Evolutionary conservation across 2,888 invertebrate species (phyloP).

Genomic region (Epinotia brunnichana): DNA sequence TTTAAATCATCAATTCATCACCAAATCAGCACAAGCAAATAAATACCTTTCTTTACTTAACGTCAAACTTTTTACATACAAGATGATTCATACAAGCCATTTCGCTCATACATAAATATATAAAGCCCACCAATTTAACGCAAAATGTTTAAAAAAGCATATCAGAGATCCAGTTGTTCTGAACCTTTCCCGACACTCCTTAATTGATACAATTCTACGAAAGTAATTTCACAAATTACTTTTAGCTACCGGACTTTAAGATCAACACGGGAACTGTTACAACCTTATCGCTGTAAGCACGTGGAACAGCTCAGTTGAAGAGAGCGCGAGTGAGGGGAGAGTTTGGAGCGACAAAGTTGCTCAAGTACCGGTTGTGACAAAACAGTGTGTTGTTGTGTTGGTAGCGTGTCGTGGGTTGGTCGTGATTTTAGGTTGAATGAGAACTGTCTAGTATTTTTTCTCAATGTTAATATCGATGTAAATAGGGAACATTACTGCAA

Average conservation of each 20-base stretch:
- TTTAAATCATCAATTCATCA: background rate
- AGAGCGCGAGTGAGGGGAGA: background rate
- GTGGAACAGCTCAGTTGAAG: background rate
- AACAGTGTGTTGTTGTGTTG: slow-evolving; percentile 55
- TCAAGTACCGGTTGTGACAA: slow-evolving; percentile 60
- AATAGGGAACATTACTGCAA: too few relatives aligned
- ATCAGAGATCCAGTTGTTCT: slow-evolving; percentile 51
- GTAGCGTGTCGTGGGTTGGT: slow-evolving; percentile 52
- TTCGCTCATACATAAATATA: slow-evolving; percentile 41
- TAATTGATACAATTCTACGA: slow-evolving; percentile 83
- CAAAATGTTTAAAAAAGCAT: slow-evolving; percentile 48
- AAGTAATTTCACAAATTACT: slow-evolving; percentile 84
- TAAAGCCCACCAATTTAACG: slow-evolving; percentile 46
- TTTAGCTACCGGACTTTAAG: slow-evolving; percentile 80
- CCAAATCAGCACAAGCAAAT: background rate
- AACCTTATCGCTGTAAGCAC: slow-evolving; percentile 61
- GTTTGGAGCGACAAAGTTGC: slow-evolving; percentile 65
- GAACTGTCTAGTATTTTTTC: slow-evolving; percentile 50
- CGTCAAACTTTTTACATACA: slow-evolving; percentile 14
- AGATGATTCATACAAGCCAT: slow-evolving; percentile 10
- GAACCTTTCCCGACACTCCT: slow-evolving; percentile 52
- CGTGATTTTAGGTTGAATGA: slow-evolving; percentile 66
- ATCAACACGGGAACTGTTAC: slow-evolving; percentile 65
- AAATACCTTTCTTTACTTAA: background rate
- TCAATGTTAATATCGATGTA: too few relatives aligned